Evolutionary conservation across 2,888 invertebrate genomes (phyloP).

Genomic region (Megamerina dolium): DNA sequence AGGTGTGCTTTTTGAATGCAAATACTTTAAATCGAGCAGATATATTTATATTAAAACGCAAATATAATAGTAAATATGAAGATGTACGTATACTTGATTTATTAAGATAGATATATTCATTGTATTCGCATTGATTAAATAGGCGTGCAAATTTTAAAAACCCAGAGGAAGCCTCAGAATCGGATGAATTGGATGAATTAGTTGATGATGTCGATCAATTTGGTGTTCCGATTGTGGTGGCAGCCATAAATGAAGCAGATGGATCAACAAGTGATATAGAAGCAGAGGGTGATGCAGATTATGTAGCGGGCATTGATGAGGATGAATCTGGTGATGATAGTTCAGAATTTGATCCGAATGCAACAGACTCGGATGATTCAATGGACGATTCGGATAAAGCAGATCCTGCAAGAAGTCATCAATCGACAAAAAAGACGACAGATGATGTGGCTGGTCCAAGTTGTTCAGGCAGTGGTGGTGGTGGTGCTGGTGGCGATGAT

Average conservation of each 20-base stretch:
- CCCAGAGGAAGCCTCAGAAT: too few relatives aligned
- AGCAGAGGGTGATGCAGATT: slow-evolving; percentile 8
- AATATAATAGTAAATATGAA: too few relatives aligned
- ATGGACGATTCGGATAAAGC: slow-evolving; percentile 24
- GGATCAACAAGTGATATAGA: slow-evolving; percentile 22
- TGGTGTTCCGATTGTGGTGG: slow-evolving; percentile 29
- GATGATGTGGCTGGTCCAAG: slow-evolving; percentile 20
- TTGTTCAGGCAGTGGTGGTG: slow-evolving; percentile 11
- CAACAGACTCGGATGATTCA: slow-evolving; percentile 37
- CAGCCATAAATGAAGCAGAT: too few relatives aligned
- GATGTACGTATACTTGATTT: too few relatives aligned
- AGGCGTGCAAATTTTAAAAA: too few relatives aligned
- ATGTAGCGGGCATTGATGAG: slow-evolving; percentile 23
- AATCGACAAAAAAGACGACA: too few relatives aligned
- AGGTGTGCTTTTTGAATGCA: too few relatives aligned
- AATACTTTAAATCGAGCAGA: too few relatives aligned
- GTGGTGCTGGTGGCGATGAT: not conserved
- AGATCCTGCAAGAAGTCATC: too few relatives aligned
- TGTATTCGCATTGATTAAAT: too few relatives aligned
- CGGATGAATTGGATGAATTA: slow-evolving; percentile 37
- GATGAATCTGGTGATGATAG: slow-evolving; percentile 37
- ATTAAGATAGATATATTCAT: too few relatives aligned
- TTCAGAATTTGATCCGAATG: slow-evolving; percentile 30
- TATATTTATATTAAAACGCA: too few relatives aligned
- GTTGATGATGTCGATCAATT: slow-evolving; percentile 33